Conservation (phyloP, 37 sponge, comb jelly and placozoan species). For the Ephydatia muelleri region DNA sequence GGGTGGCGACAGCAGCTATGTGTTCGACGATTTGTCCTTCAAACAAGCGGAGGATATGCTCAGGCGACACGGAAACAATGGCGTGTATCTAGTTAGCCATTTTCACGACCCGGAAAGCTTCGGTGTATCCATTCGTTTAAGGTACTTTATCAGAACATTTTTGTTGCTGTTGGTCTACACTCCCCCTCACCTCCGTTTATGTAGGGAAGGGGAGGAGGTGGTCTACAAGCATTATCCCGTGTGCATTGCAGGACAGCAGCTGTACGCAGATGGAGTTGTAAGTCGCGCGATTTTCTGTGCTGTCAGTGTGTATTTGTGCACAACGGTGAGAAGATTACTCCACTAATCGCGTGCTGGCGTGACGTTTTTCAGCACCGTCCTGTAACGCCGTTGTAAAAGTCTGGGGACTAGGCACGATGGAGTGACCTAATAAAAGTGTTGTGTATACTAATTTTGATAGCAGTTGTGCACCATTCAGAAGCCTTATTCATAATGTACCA, state of each 20-base stretch:
- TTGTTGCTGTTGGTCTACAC: not conserved
- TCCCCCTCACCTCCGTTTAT: not conserved
- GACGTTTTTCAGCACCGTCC: too few species aligned
- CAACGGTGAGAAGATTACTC: constrained; percentile 1
- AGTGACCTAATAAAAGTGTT: too few species aligned
- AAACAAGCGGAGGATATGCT: constrained; percentile 60
- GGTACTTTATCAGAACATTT: constrained; percentile 5
- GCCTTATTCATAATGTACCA: too few species aligned
- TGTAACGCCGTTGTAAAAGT: too few species aligned
- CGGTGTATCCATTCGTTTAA: constrained; percentile 29
- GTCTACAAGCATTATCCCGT: constrained; percentile 32
- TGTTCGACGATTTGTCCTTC: constrained; percentile 64
- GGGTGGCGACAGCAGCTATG: constrained; percentile 26
- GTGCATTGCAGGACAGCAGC: constrained; percentile 6
- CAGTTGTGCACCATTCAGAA: too few species aligned
- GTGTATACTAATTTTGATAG: too few species aligned
- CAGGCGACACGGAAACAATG: constrained; percentile 46
- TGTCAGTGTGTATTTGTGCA: not conserved
- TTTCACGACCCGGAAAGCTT: constrained; percentile 62
- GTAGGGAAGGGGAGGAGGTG: constrained; percentile 10
- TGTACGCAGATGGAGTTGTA: constrained; percentile 23
- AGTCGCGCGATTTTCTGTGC: constrained; percentile 2
- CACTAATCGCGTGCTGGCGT: too few species aligned
- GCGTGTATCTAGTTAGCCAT: constrained; percentile 55
- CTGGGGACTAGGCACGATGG: too few species aligned